Percentiles rank a stretch among this genome's conserved stretches.
These are phyloP conservation scores for Apodemia arnacis DNA, from an alignment of 2,888 invertebrate species.

Conservation along the genomic window DNA sequence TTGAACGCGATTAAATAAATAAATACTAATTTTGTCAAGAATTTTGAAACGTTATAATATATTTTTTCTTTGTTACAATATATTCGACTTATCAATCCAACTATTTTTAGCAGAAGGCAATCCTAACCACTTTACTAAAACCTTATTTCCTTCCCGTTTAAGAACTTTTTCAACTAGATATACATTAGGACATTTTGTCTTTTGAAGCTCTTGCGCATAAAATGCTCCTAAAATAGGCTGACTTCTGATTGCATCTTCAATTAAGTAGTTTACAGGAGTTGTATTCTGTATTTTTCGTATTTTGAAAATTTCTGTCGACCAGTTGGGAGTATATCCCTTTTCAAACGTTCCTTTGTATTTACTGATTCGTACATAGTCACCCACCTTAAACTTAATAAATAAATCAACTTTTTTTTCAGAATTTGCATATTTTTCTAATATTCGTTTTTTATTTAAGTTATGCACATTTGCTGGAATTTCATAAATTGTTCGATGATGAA, in stretches of 20 bases:
- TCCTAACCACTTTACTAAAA: constrained; percentile 49
- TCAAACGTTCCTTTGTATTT: constrained; percentile 26
- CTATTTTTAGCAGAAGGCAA: neutral
- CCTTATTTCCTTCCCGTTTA: constrained; percentile 38
- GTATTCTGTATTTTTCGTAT: constrained; percentile 62
- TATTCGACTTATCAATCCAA: constrained; percentile 24
- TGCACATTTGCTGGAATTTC: too few relatives aligned
- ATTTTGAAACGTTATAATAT: too few relatives aligned
- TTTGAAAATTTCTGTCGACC: constrained; percentile 76
- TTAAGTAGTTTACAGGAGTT: constrained; percentile 54
- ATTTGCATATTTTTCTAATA: too few relatives aligned
- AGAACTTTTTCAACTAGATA: constrained; percentile 51
- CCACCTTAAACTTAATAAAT: constrained; percentile 19
- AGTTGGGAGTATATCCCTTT: constrained; percentile 26
- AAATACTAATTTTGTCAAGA: too few relatives aligned
- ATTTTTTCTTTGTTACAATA: too few relatives aligned
- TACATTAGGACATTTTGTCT: constrained; percentile 37
- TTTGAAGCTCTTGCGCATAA: constrained; percentile 68
- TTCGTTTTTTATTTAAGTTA: too few relatives aligned
- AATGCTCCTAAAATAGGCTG: constrained; percentile 59
- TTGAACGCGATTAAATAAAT: too few relatives aligned
- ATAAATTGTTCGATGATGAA: too few relatives aligned
- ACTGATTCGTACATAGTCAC: constrained; percentile 26
- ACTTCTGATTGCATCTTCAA: constrained; percentile 58
- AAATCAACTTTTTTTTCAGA: too few relatives aligned